Percentiles rank a stretch among this genome's conserved stretches.
Conservation (phyloP, 1,140 invertebrate genomes). For the Diprion similis region DNA sequence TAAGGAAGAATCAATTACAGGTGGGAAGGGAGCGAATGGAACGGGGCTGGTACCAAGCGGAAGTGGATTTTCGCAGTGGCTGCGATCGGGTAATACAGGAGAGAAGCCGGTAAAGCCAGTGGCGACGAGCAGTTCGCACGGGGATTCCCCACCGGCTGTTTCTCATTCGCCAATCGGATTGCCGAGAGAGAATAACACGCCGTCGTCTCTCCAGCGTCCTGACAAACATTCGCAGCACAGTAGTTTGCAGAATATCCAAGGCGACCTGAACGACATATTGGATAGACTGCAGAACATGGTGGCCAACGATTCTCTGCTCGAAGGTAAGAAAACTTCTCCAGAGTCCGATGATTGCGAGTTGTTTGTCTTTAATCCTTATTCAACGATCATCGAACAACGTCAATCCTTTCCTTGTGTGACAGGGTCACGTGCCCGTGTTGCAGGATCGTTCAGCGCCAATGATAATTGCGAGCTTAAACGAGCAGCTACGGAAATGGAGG, state of each 20-base stretch:
- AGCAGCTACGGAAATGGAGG: slow-evolving; percentile 55
- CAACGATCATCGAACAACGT: neutral
- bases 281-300: slow-evolving; percentile 64
- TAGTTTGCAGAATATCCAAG: slow-evolving; percentile 62
- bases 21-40: slow-evolving; percentile 47
- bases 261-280: slow-evolving; percentile 62
- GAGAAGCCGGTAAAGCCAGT: slow-evolving; percentile 30
- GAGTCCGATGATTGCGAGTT: neutral
- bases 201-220: slow-evolving; percentile 52
- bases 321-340: slow-evolving; percentile 42
- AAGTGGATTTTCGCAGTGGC: slow-evolving; percentile 58
- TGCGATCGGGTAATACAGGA: slow-evolving; percentile 38
- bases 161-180: slow-evolving; percentile 43
- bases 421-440: slow-evolving; percentile 11
- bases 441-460: slow-evolving; percentile 50
- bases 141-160: slow-evolving; percentile 25
- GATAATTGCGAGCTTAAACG: slow-evolving; percentile 56
- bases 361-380: neutral
- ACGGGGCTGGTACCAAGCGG: slow-evolving; percentile 39
- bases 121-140: slow-evolving; percentile 23
- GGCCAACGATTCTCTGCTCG: slow-evolving; percentile 56
- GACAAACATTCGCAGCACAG: slow-evolving; percentile 58
- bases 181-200: slow-evolving; percentile 49
- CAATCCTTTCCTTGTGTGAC: neutral
- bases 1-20: slow-evolving; percentile 33